These are phyloP conservation scores for Gobius niger DNA, from an alignment of 2,113 vertebrate genomes.

Conservation along the genomic window DNA sequence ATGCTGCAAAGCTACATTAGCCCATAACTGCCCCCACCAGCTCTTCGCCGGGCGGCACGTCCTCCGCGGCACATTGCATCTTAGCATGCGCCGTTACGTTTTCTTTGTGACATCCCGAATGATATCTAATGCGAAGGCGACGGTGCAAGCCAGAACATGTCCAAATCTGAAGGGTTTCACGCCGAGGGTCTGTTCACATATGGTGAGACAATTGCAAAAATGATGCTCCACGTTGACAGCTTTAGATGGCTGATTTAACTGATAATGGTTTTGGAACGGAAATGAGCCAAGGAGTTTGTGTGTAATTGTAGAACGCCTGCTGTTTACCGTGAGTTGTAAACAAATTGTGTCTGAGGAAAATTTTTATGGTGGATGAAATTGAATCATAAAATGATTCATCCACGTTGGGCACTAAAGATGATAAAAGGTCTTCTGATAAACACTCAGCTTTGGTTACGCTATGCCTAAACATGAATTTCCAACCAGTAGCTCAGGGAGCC, in stretches of 20 bases:
- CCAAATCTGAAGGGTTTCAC: slow-evolving; percentile 21
- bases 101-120: slow-evolving; percentile 28
- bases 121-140: slow-evolving; percentile 39
- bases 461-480: neutral
- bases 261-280: neutral
- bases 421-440: neutral
- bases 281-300: neutral
- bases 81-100: slow-evolving; percentile 43
- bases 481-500: no score
- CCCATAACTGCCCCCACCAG: slow-evolving; percentile 31
- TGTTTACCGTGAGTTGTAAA: neutral
- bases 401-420: neutral
- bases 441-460: neutral
- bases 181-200: slow-evolving; percentile 16
- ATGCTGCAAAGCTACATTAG: slow-evolving; percentile 49
- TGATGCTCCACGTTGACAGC: neutral
- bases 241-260: neutral
- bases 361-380: slow-evolving; percentile 5
- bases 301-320: neutral
- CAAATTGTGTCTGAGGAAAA: slow-evolving; percentile 4
- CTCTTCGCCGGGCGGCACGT: slow-evolving; percentile 25
- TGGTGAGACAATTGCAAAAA: neutral
- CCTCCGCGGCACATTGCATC: slow-evolving; percentile 54
- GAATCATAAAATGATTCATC: neutral
- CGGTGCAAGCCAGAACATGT: slow-evolving; percentile 16